Evolutionary conservation across 2,113 vertebrate species (phyloP), one percentile per base, ranked within the genome.

Genomic region (Xiphophorus maculatus): DNA sequence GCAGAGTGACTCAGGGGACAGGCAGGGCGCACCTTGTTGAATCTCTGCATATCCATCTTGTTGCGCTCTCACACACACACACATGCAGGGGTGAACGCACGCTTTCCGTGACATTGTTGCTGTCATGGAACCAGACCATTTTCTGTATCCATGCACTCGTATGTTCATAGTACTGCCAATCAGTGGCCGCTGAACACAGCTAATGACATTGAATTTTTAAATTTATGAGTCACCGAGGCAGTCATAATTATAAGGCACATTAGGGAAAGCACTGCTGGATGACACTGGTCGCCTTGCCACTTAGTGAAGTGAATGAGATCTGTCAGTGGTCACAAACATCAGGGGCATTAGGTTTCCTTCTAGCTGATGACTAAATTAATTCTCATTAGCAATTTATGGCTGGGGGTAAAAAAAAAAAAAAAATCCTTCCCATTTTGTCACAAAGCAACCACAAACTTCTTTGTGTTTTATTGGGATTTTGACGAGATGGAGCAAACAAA

Each of bases 241-340:
- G 60, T 8, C 42, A 66, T 67, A 54, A 25, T 54, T 54, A n/a
- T 25, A 54, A 54, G 19, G 8, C 60, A 61, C 44, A 76, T 75
- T 69, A 75, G 66, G 76, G 66, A 74, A 29, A 84, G 84, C 42
- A 66, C 42, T 80, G 81, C 81, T 63, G 64, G 76, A 89, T 80
- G 67, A 82, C 70, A 51, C 62, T 62, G 51, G 48, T 77, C 1
- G 30, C 29, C 64, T 73, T 14, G 60, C 35, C 32, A 22, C 69
- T 79, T 28, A 60, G 65, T 63, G 66, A 44, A 76, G 71, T 74
- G 51, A 71, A 10, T 29, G 35, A 82, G 15, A 68, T 66, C 74
- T 11, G n/a, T 77, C 77, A 73, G 17, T 68, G 35, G 69, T 19
- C 51, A 63, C 28, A 77, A 58, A 79, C 75, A 22, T 22, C 13